Conservation (phyloP, 2,888 invertebrate species). For the Terebella lapidaria region DNA sequence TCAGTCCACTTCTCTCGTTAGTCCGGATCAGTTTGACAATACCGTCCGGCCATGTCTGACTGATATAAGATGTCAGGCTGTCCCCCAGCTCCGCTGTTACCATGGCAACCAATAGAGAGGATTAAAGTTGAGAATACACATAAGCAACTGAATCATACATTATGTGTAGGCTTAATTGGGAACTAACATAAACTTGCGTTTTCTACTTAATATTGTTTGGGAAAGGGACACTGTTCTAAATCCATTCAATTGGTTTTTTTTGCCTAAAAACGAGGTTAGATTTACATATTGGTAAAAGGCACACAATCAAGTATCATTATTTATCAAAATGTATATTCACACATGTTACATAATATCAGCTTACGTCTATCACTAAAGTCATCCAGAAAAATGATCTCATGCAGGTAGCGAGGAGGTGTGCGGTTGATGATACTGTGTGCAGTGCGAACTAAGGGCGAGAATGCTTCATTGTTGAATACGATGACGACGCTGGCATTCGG, state of each 20-base stretch:
- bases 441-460: slow-evolving; percentile 76
- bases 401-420: slow-evolving; percentile 67
- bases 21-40: slow-evolving; percentile 71
- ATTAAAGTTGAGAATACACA: background rate
- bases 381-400: slow-evolving; percentile 92
- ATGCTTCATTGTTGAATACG: slow-evolving; percentile 87
- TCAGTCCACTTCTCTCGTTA: slow-evolving; percentile 75
- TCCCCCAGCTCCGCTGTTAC: slow-evolving; percentile 41
- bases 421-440: slow-evolving; percentile 83
- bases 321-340: too few species aligned
- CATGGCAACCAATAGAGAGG: too few species aligned
- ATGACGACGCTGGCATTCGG: slow-evolving; percentile 67
- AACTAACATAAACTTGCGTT: too few species aligned
- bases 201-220: too few species aligned
- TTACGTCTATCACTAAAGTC: slow-evolving; percentile 70
- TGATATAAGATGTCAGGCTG: slow-evolving; percentile 61
- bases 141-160: too few species aligned
- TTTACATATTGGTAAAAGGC: too few species aligned
- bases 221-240: too few species aligned
- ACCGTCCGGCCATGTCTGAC: slow-evolving; percentile 53
- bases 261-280: too few species aligned
- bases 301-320: too few species aligned
- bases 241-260: too few species aligned
- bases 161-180: too few species aligned
- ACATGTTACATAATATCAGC: too few species aligned